These are phyloP conservation scores for Mus minutoides DNA, from an alignment of 2,797 vertebrate species.

Conservation along the genomic window DNA sequence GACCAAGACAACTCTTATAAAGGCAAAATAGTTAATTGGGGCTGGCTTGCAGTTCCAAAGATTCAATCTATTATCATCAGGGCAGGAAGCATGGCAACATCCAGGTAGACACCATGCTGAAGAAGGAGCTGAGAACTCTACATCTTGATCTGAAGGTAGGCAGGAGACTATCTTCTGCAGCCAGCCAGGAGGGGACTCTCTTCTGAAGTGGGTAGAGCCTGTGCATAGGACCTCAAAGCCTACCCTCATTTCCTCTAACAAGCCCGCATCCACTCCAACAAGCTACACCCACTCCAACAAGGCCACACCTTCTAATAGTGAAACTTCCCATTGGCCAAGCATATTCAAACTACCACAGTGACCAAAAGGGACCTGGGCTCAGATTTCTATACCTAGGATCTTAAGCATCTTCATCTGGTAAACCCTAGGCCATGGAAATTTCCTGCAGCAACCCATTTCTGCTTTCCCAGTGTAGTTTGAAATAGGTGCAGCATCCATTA, in stretches of 20 bases:
- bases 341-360: background rate
- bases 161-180: background rate
- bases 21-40: background rate
- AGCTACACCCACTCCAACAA: background rate
- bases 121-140: background rate
- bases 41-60: background rate
- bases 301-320: background rate
- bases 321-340: background rate
- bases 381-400: background rate
- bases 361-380: background rate
- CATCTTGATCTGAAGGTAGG: background rate
- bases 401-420: constrained; percentile 41
- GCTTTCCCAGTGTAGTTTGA: background rate
- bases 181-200: background rate
- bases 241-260: background rate
- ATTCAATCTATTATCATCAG: background rate
- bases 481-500: background rate
- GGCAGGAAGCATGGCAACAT: background rate
- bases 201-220: background rate
- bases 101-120: background rate
- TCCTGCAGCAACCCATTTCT: background rate
- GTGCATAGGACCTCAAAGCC: background rate
- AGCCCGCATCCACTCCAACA: background rate
- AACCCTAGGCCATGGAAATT: constrained; percentile 50
- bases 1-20: background rate